phyloP scores from a whole-genome alignment of 30 jellyfish, hydroid and myxozoan genomes.

The Morbakka virulenta region DNA sequence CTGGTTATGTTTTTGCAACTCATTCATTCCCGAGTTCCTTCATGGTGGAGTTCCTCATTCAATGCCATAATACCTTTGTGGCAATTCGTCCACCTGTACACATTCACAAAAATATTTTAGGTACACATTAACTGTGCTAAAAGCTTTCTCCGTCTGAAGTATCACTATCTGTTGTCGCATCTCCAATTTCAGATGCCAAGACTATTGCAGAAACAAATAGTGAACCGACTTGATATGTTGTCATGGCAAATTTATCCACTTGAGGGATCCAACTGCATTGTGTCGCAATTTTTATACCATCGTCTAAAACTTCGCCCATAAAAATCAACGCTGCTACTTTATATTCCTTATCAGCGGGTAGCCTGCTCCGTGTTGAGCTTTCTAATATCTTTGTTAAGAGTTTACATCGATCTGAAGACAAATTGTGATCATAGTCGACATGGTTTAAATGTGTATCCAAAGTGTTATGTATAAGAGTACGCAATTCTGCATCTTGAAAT shows the following conservation, averaged over 20 bases:
- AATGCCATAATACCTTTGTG: no score
- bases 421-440: constrained; percentile 42
- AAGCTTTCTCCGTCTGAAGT: background rate
- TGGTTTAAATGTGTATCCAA: constrained; percentile 47
- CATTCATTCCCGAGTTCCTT: no score
- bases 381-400: constrained; percentile 61
- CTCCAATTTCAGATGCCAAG: constrained; percentile 46
- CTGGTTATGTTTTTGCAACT: no score
- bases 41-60: no score
- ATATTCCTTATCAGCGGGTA: constrained; percentile 22
- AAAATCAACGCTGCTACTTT: constrained; percentile 70
- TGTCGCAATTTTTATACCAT: constrained; percentile 87
- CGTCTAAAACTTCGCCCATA: constrained; percentile 74
- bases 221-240: constrained; percentile 68
- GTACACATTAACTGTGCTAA: no score
- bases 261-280: constrained; percentile 86
- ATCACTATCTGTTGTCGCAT: background rate
- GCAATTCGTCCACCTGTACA: no score
- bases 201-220: constrained; percentile 88
- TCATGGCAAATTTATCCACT: constrained; percentile 84
- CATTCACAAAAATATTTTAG: no score
- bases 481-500: constrained; percentile 22
- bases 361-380: constrained; percentile 51
- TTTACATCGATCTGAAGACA: constrained; percentile 69
- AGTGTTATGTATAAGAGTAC: constrained; percentile 26